A percentile compares a stretch with the other conserved stretches of the same genome.
Evolutionary conservation across 92 coral and sea anemone genomes (phyloP).

Genomic region (Hydrozoanthus gracilis): DNA sequence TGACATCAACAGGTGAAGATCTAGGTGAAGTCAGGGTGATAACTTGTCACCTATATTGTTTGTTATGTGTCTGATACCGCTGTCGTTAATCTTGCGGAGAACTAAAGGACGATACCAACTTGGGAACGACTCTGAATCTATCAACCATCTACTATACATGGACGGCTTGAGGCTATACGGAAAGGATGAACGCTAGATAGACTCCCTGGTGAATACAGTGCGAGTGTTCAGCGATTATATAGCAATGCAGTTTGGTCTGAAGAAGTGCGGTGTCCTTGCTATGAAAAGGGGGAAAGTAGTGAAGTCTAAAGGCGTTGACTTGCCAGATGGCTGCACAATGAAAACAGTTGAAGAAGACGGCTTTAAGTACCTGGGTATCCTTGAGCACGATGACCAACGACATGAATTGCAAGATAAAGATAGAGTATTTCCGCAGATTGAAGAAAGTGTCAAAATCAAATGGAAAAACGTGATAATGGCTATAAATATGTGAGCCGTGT

Average conservation of each 20-base stretch:
- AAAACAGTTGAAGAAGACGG: conserved; percentile 54
- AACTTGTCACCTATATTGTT: conserved; percentile 43
- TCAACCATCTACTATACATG: conserved; percentile 56
- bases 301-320: conserved; percentile 30
- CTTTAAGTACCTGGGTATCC: conserved; percentile 43
- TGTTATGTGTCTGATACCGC: conserved; percentile 44
- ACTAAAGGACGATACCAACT: conserved; percentile 33
- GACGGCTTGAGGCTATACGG: too few relatives aligned
- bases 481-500: conserved; percentile 59
- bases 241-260: conserved; percentile 48
- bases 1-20: conserved; percentile 39
- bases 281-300: conserved; percentile 44
- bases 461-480: conserved; percentile 45
- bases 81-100: conserved; percentile 33
- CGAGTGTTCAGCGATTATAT: conserved; percentile 48
- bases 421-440: conserved; percentile 53
- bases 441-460: conserved; percentile 55
- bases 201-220: conserved; percentile 49
- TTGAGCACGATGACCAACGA: conserved; percentile 35
- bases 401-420: conserved; percentile 34
- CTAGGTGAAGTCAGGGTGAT: conserved; percentile 46
- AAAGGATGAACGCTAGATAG: conserved; percentile 43
- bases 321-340: conserved; percentile 46
- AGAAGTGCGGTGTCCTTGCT: conserved; percentile 46
- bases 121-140: conserved; percentile 8